Evolutionary conservation across 37 sponge, comb jelly and placozoan species (phyloP).

Genomic region (Beroe forskalii): DNA sequence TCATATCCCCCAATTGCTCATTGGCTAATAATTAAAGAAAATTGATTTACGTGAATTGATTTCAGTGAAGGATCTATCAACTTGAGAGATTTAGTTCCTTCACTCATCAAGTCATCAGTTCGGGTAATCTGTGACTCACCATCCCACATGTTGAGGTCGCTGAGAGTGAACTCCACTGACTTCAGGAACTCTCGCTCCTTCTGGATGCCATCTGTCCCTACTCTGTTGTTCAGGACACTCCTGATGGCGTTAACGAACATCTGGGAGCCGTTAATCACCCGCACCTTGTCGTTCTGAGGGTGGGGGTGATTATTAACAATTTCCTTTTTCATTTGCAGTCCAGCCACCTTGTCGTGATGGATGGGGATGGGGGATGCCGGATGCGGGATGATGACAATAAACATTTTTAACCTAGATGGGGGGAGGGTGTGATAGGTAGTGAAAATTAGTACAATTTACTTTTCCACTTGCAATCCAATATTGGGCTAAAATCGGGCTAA

Average conservation of each 20-base stretch:
- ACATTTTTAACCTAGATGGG: too few species aligned
- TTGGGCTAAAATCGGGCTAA: too few species aligned
- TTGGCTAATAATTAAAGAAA: too few species aligned
- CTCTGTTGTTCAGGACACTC: conserved; percentile 28
- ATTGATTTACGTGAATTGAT: too few species aligned
- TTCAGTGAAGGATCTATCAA: too few species aligned
- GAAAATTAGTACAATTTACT: too few species aligned
- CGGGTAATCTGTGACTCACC: too few species aligned
- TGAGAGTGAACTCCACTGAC: conserved; percentile 61
- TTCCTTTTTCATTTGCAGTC: not conserved
- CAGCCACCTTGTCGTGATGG: not conserved
- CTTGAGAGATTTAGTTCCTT: too few species aligned
- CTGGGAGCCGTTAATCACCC: conserved; percentile 49
- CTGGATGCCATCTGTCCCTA: conserved; percentile 39
- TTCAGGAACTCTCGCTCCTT: conserved; percentile 59
- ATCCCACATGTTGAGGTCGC: conserved; percentile 61
- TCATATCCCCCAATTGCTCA: too few species aligned
- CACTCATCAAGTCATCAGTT: too few species aligned
- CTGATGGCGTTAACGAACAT: conserved; percentile 55
- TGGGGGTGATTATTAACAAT: not conserved
- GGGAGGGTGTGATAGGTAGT: too few species aligned
- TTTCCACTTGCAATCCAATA: too few species aligned
- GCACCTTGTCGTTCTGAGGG: conserved; percentile 52
- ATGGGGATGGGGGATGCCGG: not conserved
- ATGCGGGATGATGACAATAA: not conserved